phyloP scores from a whole-genome alignment of 1,140 invertebrate genomes.

The Pygmarrhopalites habei region DNA sequence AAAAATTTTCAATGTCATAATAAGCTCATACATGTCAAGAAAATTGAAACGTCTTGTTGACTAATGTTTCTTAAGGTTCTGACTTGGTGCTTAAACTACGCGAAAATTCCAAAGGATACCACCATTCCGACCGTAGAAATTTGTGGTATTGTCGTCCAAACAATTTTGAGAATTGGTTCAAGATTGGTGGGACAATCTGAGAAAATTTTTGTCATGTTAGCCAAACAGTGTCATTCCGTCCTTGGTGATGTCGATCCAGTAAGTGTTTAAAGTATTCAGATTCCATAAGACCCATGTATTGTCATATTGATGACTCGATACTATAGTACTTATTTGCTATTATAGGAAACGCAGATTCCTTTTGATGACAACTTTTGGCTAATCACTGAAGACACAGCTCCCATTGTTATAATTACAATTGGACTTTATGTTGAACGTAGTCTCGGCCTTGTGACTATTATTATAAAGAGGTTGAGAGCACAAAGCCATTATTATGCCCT shows the following conservation, averaged over 20 bases:
- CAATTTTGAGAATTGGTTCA: constrained; percentile 1
- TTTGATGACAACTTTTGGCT: constrained; percentile 15
- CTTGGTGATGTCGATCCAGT: constrained; percentile 15
- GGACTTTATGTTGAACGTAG: background rate
- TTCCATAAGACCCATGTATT: too few species aligned
- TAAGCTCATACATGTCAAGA: too few species aligned
- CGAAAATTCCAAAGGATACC: background rate
- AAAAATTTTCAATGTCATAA: too few species aligned
- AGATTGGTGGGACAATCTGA: background rate
- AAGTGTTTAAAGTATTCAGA: too few species aligned
- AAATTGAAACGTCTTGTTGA: too few species aligned
- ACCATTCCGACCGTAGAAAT: background rate
- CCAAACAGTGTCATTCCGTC: constrained; percentile 1
- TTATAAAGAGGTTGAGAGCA: constrained; percentile 11
- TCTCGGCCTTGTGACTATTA: background rate
- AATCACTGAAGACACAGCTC: constrained; percentile 8
- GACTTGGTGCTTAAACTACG: constrained; percentile 13
- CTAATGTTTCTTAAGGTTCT: too few species aligned
- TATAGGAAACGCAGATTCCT: background rate
- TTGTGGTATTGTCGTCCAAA: constrained; percentile 1
- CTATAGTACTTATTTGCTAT: background rate
- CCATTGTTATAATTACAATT: background rate
- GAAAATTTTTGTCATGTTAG: constrained; percentile 6
- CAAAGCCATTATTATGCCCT: background rate
- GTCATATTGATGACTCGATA: too few species aligned